A percentile compares a stretch with the other conserved stretches of the same genome.
Conservation (phyloP, 2,888 invertebrate genomes). For the Tenthredo amoena region DNA sequence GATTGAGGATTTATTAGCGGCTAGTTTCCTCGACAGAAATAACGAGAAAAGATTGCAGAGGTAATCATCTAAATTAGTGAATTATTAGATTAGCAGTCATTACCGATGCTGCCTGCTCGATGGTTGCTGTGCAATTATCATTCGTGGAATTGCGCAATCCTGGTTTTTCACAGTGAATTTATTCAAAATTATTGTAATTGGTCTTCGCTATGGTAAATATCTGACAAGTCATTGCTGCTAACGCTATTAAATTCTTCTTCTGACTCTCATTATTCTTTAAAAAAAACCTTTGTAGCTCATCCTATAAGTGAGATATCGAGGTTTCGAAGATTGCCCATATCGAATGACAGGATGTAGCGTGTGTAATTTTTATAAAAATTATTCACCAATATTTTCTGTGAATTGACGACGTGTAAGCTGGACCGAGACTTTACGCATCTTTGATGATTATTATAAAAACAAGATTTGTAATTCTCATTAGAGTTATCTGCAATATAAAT, state of each 20-base stretch:
- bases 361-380: not conserved
- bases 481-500: not conserved
- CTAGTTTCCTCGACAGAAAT: not conserved
- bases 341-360: slow-evolving; percentile 2
- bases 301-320: not conserved
- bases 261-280: slow-evolving; percentile 17
- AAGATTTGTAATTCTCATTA: not conserved
- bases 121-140: slow-evolving; percentile 27
- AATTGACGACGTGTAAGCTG: not conserved
- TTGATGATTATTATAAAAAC: not conserved
- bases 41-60: not conserved
- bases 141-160: not conserved
- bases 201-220: not conserved
- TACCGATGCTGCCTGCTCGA: not conserved
- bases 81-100: slow-evolving; percentile 34
- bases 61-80: slow-evolving; percentile 33
- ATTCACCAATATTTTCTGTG: not conserved
- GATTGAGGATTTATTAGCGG: slow-evolving; percentile 21
- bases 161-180: not conserved
- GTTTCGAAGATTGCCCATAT: not conserved
- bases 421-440: not conserved
- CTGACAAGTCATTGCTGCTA: slow-evolving; percentile 7
- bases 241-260: slow-evolving; percentile 1
- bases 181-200: slow-evolving; percentile 28
- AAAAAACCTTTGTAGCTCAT: not conserved